Evolutionary conservation across 2,113 vertebrate genomes (phyloP).

Genomic region (Lophochroa leadbeateri): DNA sequence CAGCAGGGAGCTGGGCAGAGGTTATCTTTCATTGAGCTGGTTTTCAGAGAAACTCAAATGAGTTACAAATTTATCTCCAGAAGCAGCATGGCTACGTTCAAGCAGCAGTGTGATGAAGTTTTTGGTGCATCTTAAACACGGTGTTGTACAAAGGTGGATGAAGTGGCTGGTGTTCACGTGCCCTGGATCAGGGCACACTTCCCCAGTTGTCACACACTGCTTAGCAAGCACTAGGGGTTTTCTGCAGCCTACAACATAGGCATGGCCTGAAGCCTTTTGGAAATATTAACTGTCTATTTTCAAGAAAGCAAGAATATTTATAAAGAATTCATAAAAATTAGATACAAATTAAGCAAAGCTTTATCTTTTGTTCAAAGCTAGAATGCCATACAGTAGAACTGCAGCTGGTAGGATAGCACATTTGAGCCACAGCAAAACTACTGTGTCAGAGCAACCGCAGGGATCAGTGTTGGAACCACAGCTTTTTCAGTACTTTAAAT

Average conservation of each 20-base stretch:
- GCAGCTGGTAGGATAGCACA: background rate
- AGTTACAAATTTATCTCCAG: background rate
- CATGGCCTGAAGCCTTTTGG: background rate
- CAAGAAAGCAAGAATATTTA: background rate
- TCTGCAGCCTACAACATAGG: background rate
- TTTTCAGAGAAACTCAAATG: background rate
- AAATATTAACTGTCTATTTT: background rate
- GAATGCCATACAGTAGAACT: background rate
- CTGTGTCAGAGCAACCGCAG: constrained; percentile 15
- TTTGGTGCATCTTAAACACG: background rate
- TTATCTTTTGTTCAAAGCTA: background rate
- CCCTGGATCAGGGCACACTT: background rate
- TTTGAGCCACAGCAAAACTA: constrained; percentile 11
- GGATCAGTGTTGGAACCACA: constrained; percentile 46
- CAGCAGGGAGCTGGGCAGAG: background rate
- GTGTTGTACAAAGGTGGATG: background rate
- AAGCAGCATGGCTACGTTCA: background rate
- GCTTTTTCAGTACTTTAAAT: constrained; percentile 63
- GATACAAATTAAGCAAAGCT: background rate
- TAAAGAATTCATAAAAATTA: background rate
- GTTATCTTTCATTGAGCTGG: background rate
- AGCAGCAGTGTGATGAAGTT: background rate
- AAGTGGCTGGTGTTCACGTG: background rate
- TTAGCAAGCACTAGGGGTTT: rapidly evolving
- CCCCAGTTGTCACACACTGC: background rate